phyloP scores from a whole-genome alignment of 2,113 vertebrate genomes.

The Anolis carolinensis region DNA sequence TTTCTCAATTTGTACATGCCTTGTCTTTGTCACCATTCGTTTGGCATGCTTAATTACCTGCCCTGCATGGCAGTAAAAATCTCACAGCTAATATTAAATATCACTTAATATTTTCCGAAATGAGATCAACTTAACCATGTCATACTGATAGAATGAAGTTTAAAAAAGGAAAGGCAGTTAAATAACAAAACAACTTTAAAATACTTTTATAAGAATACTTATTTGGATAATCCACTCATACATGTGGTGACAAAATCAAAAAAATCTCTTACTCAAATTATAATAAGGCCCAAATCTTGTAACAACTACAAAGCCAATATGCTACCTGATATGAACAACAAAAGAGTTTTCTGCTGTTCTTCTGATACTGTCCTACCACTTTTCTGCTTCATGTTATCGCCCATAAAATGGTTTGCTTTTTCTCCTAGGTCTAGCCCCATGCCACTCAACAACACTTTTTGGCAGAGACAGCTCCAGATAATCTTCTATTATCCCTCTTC shows the following conservation, averaged over 20 bases:
- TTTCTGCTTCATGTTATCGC: no score
- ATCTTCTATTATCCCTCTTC: no score
- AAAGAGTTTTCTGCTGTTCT: neutral
- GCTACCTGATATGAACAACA: neutral
- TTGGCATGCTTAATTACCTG: conserved; percentile 26
- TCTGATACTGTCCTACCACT: no score
- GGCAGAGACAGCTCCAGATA: no score
- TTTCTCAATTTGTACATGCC: conserved; percentile 10
- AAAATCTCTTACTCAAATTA: neutral
- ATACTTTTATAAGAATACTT: neutral
- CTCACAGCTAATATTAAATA: conserved; percentile 37
- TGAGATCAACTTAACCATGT: conserved; percentile 37
- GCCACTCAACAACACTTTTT: no score
- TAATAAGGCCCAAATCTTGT: neutral
- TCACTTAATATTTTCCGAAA: conserved; percentile 38
- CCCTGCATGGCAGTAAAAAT: neutral
- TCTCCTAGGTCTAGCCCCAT: neutral
- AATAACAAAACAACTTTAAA: neutral
- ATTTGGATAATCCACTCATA: neutral
- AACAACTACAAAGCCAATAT: neutral
- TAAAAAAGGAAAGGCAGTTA: neutral
- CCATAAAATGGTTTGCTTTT: neutral
- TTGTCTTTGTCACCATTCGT: neutral
- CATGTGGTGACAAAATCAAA: neutral
- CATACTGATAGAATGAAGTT: conserved; percentile 23